Evolutionary conservation across 2,888 invertebrate species (phyloP).

Genomic region (Fragum sueziense): DNA sequence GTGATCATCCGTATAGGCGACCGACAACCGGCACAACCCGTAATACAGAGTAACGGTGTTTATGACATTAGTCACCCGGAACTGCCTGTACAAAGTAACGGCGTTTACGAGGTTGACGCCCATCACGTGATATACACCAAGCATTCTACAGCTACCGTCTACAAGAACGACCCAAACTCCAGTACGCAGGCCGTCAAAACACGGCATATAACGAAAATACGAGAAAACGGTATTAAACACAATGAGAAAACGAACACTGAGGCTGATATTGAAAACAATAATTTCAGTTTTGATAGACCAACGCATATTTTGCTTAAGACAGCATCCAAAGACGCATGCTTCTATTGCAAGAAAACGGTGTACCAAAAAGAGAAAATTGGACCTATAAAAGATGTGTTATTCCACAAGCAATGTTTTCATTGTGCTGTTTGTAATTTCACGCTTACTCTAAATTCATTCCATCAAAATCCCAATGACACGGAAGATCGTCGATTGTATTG

Average conservation of each 20-base stretch:
- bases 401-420: constrained; percentile 97
- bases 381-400: constrained; percentile 94
- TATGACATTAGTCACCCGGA: neutral
- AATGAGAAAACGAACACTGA: neutral
- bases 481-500: constrained; percentile 77
- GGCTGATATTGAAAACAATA: neutral
- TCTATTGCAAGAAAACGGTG: constrained; percentile 95
- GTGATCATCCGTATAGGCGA: constrained; percentile 29
- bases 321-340: constrained; percentile 82
- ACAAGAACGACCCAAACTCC: neutral
- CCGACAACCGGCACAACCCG: neutral
- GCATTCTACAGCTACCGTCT: constrained; percentile 4
- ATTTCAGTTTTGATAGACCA: neutral
- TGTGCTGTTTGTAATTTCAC: constrained; percentile 91
- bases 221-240: neutral
- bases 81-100: neutral
- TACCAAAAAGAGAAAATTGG: constrained; percentile 95
- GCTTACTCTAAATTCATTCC: constrained; percentile 74
- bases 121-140: constrained; percentile 34
- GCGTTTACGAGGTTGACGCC: constrained; percentile 2
- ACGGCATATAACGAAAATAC: constrained; percentile 22
- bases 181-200: constrained; percentile 10
- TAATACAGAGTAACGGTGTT: neutral
- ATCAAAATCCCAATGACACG: constrained; percentile 69
- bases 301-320: neutral